Base-by-base conservation (phyloP, 1,140 invertebrate genomes). In the Neodiprion lecontei region DNA sequence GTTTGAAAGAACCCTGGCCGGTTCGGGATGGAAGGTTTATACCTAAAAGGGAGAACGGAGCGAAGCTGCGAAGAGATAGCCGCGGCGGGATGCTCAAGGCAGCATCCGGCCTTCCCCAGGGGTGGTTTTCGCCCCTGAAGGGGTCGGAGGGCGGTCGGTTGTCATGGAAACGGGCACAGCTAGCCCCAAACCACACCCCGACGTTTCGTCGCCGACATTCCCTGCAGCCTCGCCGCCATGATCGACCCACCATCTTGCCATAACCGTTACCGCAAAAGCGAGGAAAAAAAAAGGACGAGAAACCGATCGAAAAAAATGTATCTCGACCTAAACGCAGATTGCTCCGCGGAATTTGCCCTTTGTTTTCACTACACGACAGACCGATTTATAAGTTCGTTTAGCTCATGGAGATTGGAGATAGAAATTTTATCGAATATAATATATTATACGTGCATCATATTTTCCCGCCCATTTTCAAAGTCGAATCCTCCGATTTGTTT, bases 161-260 rank as follows among this genome's bases (percentile, higher is more conserved):
- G 86, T 81, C 87, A 89, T 89, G 85, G 86, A 85, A 83, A 89
- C 88, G 82, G 78, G 80, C 77, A 78, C 78, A 79, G 83, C 83
- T 83, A 84, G 83, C 83, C 82, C 82, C 81, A 82, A 75, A 77
- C 74, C 78, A 75, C 78, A 79, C 80, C 78, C 76, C 77, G 79
- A 81, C 79, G 75, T 79, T 61, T 17, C 53, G n/a, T 61, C 28
- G 28, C 53, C 53, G 53, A 61, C 53, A 17, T 61, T 61, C n/a
- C 53, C 53, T 17, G 53, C 53, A 1, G 28, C 28, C n/a, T 9
- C 75, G 83, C 84, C 87, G 86, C 86, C 87, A 87, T 88, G 84
- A 87, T 87, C 86, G 86, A 87, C 83, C 87, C 87, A 88, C 87
- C 87, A 88, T 88, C 87, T 88, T 88, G 87, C 83, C 79, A 69